Percentiles rank a stretch among this genome's conserved stretches.
These are phyloP conservation scores for Poicephalus meyeri DNA, from an alignment of 2,113 vertebrate genomes.

Conservation along the genomic window DNA sequence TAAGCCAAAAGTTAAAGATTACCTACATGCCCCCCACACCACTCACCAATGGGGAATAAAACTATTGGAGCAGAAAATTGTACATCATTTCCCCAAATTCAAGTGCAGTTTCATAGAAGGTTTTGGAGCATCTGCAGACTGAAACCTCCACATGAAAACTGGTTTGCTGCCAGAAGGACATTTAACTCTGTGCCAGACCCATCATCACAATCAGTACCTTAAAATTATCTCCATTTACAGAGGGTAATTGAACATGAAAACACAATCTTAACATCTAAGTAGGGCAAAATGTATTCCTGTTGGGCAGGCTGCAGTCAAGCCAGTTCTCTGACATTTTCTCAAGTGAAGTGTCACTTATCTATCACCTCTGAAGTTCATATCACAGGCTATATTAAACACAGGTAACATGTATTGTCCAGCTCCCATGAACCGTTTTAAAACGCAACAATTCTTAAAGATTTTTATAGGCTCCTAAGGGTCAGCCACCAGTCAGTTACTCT, in stretches of 20 bases:
- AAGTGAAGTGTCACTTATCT: neutral
- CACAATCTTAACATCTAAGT: neutral
- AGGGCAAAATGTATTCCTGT: neutral
- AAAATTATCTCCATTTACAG: neutral
- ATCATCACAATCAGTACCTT: neutral
- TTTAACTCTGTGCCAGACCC: neutral
- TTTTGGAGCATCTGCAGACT: neutral
- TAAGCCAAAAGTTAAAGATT: neutral
- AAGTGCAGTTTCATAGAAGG: accelerated
- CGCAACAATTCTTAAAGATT: neutral
- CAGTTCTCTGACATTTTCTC: neutral
- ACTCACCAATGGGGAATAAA: neutral
- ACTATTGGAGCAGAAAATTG: neutral
- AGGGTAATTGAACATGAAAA: neutral
- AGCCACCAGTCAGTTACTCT: neutral
- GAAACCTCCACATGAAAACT: neutral
- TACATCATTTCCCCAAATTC: neutral
- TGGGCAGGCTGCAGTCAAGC: neutral
- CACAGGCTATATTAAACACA: neutral
- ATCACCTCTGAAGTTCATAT: neutral
- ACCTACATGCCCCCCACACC: neutral
- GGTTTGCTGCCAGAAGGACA: neutral
- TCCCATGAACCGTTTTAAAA: neutral
- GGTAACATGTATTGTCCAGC: accelerated
- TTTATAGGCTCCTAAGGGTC: neutral